These are phyloP conservation scores for Heterotilapia buettikoferi DNA, from an alignment of 2,113 vertebrate genomes.

Conservation along the genomic window DNA sequence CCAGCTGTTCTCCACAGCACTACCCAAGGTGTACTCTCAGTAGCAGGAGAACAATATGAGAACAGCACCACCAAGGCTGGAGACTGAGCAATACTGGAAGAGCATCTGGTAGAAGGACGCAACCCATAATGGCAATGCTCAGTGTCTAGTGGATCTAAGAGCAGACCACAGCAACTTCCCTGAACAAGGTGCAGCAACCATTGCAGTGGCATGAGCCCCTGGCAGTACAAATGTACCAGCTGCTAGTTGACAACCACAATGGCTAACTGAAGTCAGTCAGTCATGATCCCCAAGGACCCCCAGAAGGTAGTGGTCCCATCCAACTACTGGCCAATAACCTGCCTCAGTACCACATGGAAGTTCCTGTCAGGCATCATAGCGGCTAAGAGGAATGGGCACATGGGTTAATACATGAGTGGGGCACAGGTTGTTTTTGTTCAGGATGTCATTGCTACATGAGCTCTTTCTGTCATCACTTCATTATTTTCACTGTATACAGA, in stretches of 20 bases:
- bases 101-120: not conserved
- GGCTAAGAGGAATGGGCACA: not conserved
- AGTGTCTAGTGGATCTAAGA: not conserved
- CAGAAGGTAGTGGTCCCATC: not conserved
- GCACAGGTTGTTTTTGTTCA: not conserved
- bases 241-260: not conserved
- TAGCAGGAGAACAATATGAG: not conserved
- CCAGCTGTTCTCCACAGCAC: not conserved
- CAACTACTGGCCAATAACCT: not conserved
- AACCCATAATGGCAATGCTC: accelerated
- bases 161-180: not conserved
- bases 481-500: not conserved
- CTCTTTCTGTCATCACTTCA: not conserved
- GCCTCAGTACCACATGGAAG: not conserved
- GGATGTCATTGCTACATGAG: not conserved
- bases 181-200: not conserved
- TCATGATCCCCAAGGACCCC: not conserved
- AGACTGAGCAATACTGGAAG: not conserved
- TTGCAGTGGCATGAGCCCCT: not conserved
- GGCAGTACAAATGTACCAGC: not conserved
- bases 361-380: not conserved
- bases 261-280: not conserved
- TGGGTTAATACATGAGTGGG: not conserved
- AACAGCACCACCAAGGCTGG: not conserved
- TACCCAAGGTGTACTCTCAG: not conserved